Percentiles rank a stretch among this genome's conserved stretches.
Evolutionary conservation across 2,113 vertebrate species (phyloP).

Genomic region (Solenodon paradoxus): DNA sequence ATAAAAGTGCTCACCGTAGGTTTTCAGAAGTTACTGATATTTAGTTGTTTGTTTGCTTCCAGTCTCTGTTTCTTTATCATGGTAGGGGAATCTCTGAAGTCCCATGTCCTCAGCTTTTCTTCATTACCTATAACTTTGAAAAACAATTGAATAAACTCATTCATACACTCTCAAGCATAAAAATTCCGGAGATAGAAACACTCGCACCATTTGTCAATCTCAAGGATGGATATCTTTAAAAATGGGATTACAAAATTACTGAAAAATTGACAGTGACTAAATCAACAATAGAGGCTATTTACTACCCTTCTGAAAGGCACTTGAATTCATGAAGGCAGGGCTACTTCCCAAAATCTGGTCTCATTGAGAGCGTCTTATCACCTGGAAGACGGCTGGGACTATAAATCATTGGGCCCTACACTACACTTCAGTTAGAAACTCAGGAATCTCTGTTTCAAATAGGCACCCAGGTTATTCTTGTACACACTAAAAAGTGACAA

Average conservation of each 20-base stretch:
- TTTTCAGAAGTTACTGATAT: not conserved
- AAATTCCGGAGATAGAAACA: conserved; percentile 25
- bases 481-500: not conserved
- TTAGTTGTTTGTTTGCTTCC: not conserved
- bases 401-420: not conserved
- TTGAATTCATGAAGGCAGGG: not conserved
- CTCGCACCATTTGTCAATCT: not conserved
- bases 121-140: not conserved
- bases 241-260: not conserved
- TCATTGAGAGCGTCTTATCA: not conserved
- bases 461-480: not conserved
- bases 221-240: not conserved
- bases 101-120: not conserved
- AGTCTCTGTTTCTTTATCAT: not conserved
- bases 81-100: not conserved
- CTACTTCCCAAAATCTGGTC: not conserved
- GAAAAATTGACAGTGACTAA: not conserved
- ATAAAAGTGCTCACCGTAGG: not conserved
- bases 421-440: not conserved
- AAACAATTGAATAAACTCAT: not conserved
- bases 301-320: not conserved
- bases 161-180: not conserved
- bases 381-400: not conserved
- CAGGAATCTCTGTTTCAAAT: not conserved
- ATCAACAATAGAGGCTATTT: not conserved